Percentiles rank a stretch among this genome's conserved stretches.
phyloP scores from a whole-genome alignment of 2,888 invertebrate species.

The Gastrophysa polygoni region DNA sequence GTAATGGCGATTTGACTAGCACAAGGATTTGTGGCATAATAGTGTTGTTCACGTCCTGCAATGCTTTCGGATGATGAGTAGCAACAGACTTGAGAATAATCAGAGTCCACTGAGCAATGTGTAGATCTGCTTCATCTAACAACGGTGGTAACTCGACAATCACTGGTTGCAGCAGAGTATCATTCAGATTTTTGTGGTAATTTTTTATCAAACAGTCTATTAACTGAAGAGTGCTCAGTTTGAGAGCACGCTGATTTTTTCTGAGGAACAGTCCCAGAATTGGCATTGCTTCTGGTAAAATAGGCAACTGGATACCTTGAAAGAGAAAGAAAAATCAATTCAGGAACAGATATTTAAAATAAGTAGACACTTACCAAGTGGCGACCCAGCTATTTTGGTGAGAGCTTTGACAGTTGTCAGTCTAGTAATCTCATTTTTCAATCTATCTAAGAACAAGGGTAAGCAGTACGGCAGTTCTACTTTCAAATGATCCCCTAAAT shows the following conservation, averaged over 20 bases:
- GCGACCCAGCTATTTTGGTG: slow-evolving; percentile 91
- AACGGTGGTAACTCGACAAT: slow-evolving; percentile 89
- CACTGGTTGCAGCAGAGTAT: slow-evolving; percentile 75
- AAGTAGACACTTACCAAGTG: slow-evolving; percentile 62
- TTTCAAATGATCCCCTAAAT: slow-evolving; percentile 85
- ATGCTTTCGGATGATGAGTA: slow-evolving; percentile 76
- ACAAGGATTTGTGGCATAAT: slow-evolving; percentile 86
- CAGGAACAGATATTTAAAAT: neutral
- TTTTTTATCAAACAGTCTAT: slow-evolving; percentile 90
- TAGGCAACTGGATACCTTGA: slow-evolving; percentile 37
- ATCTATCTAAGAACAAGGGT: slow-evolving; percentile 92
- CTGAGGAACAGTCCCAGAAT: slow-evolving; percentile 92
- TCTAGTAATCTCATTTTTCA: slow-evolving; percentile 96
- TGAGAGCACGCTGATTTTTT: slow-evolving; percentile 95
- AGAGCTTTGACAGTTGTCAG: slow-evolving; percentile 95
- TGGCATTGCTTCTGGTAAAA: slow-evolving; percentile 82
- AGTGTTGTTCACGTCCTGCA: slow-evolving; percentile 72
- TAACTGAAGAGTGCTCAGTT: slow-evolving; percentile 86
- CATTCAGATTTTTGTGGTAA: slow-evolving; percentile 70
- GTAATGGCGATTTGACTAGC: slow-evolving; percentile 87
- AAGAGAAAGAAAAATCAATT: slow-evolving; percentile 1
- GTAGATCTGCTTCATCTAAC: slow-evolving; percentile 92
- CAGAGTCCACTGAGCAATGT: slow-evolving; percentile 92
- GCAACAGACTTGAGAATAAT: slow-evolving; percentile 84
- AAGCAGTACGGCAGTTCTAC: slow-evolving; percentile 83